Evolutionary conservation across 2,797 vertebrate genomes (phyloP).

Genomic region (Oreochromis grahami): DNA sequence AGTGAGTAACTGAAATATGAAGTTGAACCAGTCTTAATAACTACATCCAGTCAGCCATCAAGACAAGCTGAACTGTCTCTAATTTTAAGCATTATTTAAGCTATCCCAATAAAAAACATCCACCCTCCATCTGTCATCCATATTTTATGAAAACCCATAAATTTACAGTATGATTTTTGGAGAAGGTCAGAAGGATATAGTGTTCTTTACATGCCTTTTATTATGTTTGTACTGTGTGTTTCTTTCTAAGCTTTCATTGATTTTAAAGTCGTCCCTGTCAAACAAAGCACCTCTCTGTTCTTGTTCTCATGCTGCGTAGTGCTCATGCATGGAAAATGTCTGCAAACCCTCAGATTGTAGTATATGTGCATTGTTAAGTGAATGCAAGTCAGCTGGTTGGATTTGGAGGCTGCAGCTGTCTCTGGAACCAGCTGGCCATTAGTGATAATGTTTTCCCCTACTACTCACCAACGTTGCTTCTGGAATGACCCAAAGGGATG

Average conservation of each 20-base stretch:
- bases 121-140: not conserved
- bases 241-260: not conserved
- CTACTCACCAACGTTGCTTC: not conserved
- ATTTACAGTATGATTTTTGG: not conserved
- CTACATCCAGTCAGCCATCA: not conserved
- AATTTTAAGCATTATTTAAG: not conserved
- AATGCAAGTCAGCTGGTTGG: not conserved
- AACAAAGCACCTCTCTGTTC: not conserved
- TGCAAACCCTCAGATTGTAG: not conserved
- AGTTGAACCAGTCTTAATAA: not conserved
- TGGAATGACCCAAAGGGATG: not conserved
- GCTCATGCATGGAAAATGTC: not conserved
- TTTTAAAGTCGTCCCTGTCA: not conserved
- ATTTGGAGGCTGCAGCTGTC: not conserved
- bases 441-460: not conserved
- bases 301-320: fast-evolving
- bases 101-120: not conserved
- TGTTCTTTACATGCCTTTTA: not conserved
- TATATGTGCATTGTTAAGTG: not conserved
- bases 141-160: not conserved
- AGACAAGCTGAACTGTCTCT: not conserved
- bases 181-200: not conserved
- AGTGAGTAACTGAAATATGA: not conserved
- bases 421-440: not conserved
- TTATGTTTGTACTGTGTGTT: not conserved